Evolutionary conservation across 2,797 vertebrate species (phyloP).

Genomic region (Antrozous pallidus): DNA sequence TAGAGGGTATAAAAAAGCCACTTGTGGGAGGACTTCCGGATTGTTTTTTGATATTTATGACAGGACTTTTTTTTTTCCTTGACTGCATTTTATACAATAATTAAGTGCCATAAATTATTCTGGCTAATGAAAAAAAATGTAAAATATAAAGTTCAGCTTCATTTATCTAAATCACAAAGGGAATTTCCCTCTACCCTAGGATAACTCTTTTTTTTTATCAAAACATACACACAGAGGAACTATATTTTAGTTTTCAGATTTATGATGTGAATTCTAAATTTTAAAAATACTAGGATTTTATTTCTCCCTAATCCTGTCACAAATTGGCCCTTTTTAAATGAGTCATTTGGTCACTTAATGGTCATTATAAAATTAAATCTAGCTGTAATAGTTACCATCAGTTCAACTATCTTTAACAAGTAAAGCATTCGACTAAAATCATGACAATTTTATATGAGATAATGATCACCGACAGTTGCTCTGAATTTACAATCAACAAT

Average conservation of each 20-base stretch:
- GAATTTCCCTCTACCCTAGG: neutral
- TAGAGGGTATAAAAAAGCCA: neutral
- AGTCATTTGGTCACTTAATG: constrained; percentile 24
- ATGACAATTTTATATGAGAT: neutral
- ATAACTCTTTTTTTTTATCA: neutral
- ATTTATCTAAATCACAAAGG: constrained; percentile 29
- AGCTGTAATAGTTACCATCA: neutral
- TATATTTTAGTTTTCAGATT: constrained; percentile 16
- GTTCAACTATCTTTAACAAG: constrained; percentile 6
- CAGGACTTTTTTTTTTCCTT: constrained; percentile 5
- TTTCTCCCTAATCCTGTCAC: neutral
- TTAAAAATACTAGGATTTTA: neutral
- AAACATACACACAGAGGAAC: neutral
- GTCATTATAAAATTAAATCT: constrained; percentile 38
- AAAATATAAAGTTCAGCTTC: constrained; percentile 2
- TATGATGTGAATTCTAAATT: neutral
- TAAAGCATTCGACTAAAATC: constrained; percentile 19
- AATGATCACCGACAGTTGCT: neutral
- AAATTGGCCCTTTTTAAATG: neutral
- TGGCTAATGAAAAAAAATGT: neutral
- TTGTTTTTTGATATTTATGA: constrained; percentile 31
- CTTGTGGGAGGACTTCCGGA: neutral
- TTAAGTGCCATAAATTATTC: constrained; percentile 30
- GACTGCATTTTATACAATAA: constrained; percentile 24
- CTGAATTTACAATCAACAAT: neutral